Base-by-base conservation (phyloP, 64 coral and sea anemone genomes). In the Trachythela sp. region DNA sequence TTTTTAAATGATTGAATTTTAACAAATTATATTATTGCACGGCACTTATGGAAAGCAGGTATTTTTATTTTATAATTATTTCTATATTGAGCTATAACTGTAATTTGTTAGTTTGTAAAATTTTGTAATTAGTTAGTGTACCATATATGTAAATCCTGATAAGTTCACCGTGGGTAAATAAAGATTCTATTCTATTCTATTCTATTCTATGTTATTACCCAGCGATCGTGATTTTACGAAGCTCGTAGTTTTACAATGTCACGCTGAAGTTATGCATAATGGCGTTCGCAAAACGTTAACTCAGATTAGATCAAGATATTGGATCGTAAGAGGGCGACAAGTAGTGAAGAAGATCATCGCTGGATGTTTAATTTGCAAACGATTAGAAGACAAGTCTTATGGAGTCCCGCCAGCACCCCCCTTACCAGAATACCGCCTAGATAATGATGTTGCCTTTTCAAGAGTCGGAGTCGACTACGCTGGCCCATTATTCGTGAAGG, bases 171-270 rank as follows among this genome's bases (percentile, higher is more conserved):
- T n/a, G n/a, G n/a, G n/a, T n/a, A n/a, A n/a, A n/a, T n/a, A n/a
- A n/a, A n/a, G n/a, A n/a, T n/a, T n/a, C n/a, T n/a, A n/a, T n/a
- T n/a, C n/a, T n/a, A n/a, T n/a, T n/a, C n/a, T n/a, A n/a, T n/a
- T n/a, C n/a, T n/a, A n/a, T n/a, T n/a, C 88, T 8, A 80, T 80
- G 5, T 31, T 89, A 9, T n/a, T 89, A 48, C 88, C 88, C 49
- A 48, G 39, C 34, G 22, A 89, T 50, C 88, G 50, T 36, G 24
- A 89, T 35, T 76, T 89, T 24, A 89, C 88, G 9, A 51, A 54
- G 9, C 71, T 89, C 20, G 38, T 83, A 51, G 50, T 89, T 39
- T 6, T 54, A 20, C n/a, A 26, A 52, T 89, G 41, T 36, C 75
- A 80, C 34, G 18, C 2, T 1, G 10, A 39, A 22, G 75, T 80